These are phyloP conservation scores for Zaprionus camerounensis DNA, from an alignment of 1,140 invertebrate genomes.

Conservation along the genomic window DNA sequence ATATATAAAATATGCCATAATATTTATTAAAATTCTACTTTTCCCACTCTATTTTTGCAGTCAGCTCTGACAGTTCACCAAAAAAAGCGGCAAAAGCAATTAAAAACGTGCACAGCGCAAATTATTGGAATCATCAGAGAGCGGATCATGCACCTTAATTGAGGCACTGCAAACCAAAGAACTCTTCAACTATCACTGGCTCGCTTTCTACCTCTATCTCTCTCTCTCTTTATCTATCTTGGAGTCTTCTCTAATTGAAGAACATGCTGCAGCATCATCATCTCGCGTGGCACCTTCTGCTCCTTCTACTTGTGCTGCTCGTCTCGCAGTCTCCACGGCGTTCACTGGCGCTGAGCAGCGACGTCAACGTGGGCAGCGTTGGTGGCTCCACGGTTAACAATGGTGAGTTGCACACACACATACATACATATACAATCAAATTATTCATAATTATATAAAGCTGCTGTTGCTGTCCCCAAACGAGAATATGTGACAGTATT, in stretches of 20 bases:
- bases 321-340: conserved; percentile 21
- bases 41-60: conserved; percentile 16
- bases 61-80: neutral
- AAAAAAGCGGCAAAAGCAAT: neutral
- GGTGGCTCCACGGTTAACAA: conserved; percentile 63
- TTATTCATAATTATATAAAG: conserved; percentile 7
- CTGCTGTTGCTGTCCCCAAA: neutral
- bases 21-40: conserved; percentile 26
- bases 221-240: neutral
- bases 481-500: neutral
- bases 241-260: neutral
- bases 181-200: neutral
- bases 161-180: neutral
- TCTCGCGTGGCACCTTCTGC: neutral
- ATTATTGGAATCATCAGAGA: neutral
- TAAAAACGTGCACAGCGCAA: neutral
- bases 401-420: conserved; percentile 43
- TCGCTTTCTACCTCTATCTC: neutral
- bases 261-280: conserved; percentile 49
- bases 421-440: neutral
- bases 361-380: conserved; percentile 36
- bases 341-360: conserved; percentile 53
- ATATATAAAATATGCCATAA: conserved; percentile 31
- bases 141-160: neutral
- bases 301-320: conserved; percentile 25